phyloP scores from a whole-genome alignment of 2,113 vertebrate genomes.

The Oreochromis aureus region DNA sequence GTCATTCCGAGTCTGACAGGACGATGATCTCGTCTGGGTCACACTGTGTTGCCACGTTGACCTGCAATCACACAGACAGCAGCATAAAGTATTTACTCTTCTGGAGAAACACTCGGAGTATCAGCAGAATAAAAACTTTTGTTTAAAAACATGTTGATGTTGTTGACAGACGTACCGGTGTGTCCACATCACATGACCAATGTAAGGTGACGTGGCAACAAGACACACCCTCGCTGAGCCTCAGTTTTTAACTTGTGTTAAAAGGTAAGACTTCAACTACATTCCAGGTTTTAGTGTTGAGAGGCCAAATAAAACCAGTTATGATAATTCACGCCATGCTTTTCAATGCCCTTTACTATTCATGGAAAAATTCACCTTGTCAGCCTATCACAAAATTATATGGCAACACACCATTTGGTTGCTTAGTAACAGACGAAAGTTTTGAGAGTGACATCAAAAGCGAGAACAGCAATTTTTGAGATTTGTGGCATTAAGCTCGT shows the following conservation, averaged over 20 bases:
- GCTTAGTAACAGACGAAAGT: not conserved
- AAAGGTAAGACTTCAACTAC: not conserved
- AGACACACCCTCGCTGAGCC: not conserved
- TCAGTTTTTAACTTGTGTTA: accelerated
- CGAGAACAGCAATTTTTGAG: not conserved
- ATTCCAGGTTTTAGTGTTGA: not conserved
- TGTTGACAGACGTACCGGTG: not conserved
- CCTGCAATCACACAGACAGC: slow-evolving; percentile 56
- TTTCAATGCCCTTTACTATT: not conserved
- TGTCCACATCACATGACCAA: not conserved
- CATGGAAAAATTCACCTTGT: not conserved
- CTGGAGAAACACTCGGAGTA: not conserved
- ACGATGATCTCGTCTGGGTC: slow-evolving; percentile 85
- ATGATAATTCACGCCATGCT: accelerated
- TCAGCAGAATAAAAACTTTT: not conserved
- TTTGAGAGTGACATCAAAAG: not conserved
- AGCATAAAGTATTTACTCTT: not conserved
- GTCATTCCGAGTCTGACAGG: slow-evolving; percentile 83
- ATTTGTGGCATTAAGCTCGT: not conserved
- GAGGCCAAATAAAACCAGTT: not conserved
- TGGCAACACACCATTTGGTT: accelerated
- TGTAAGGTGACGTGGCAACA: not conserved
- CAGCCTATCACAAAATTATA: not conserved
- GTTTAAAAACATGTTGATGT: not conserved
- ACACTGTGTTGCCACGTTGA: slow-evolving; percentile 83